Base-by-base conservation (phyloP, 2,797 vertebrate genomes). In the Hemitrygon akajei region DNA sequence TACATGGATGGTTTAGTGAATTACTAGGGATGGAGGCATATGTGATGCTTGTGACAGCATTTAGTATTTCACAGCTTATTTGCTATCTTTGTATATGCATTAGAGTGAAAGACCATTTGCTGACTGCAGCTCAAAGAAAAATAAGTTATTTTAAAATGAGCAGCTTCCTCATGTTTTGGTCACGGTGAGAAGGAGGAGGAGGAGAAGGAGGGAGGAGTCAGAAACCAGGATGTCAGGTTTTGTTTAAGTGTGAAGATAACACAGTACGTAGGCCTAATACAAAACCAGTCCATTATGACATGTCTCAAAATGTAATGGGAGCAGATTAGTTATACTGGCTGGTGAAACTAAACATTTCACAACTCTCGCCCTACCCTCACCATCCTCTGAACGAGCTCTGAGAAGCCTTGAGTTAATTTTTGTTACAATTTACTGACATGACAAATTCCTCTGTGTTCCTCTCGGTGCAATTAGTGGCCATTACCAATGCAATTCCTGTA, bases 351-450 rank as follows among this genome's bases (percentile, higher is more conserved):
- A 75, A 93, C 40, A 47, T 56, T 47, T 25, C 30, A 76, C 37
- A 75, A n/a, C 30, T 56, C 76, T 93, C 91, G 5, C 27, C 18
- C 47, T 75, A 7, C 14, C 11, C 11, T 76, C 16, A 37, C 27
- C 47, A 71, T 37, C 22, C 71, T 93, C 3, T 12, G 22, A 40
- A 76, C 40, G 56, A 93, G 71, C 71, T 58, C 37, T 93, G 25
- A 56, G 71, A 93, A 73, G 76, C 7, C 91, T 75, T 30, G 91
- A 25, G 47, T 56, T 93, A 75, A 93, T 56, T 93, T 93, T 47
- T 76, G 71, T 93, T 71, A 76, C 91, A 93, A 76, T 47, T 75
- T 75, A 47, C 76, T 93, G 91, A 93, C 91, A 25, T 93, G 91
- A 76, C 91, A 76, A 93, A 75, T 93, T 93, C 91, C 12, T 75